phyloP scores from a whole-genome alignment of 1,140 invertebrate genomes.

The Apolygus lucorum region DNA sequence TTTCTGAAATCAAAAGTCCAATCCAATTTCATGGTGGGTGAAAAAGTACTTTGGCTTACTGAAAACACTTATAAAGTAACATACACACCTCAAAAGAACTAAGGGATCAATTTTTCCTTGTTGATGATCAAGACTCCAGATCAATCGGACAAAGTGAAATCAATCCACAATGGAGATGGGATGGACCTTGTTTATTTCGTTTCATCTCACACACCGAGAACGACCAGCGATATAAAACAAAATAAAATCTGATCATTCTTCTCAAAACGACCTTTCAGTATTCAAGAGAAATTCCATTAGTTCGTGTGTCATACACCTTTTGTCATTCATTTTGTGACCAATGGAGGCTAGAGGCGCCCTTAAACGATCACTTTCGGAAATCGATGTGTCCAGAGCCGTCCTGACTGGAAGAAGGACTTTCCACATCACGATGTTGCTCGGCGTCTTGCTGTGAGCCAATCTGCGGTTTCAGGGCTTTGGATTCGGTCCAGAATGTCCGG shows the following conservation, averaged over 20 bases:
- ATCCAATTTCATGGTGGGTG: no score
- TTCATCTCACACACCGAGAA: not conserved
- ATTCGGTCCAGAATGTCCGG: no score
- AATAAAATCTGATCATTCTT: not conserved
- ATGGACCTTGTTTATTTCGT: no score
- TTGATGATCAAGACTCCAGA: no score
- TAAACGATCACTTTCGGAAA: not conserved
- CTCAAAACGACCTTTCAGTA: no score
- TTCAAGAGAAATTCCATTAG: not conserved
- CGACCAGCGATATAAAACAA: not conserved
- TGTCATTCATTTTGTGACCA: not conserved
- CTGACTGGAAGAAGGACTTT: not conserved
- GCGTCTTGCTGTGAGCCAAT: not conserved
- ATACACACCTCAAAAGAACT: no score
- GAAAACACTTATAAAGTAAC: no score
- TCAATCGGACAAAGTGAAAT: no score
- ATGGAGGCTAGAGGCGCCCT: not conserved
- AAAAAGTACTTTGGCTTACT: no score
- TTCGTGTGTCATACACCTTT: not conserved
- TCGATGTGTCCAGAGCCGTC: not conserved
- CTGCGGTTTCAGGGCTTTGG: not conserved
- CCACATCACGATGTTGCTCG: not conserved
- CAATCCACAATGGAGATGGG: not conserved
- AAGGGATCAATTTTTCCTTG: no score
- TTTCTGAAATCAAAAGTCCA: no score